These are phyloP conservation scores for Alcedo quadribrachys DNA, from an alignment of 2,797 vertebrate species.

Conservation along the genomic window DNA sequence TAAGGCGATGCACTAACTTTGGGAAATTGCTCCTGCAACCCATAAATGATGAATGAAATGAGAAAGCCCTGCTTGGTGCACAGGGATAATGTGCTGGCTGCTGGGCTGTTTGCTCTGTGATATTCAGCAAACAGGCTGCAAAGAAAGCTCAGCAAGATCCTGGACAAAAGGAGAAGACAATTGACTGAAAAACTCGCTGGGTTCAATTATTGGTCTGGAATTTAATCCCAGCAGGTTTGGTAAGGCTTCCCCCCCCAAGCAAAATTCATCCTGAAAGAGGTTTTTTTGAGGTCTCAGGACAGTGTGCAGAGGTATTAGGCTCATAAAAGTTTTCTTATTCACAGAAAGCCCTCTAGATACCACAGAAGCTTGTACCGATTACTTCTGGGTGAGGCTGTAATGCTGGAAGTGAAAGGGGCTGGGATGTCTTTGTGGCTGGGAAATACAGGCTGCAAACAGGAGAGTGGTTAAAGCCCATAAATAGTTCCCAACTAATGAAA, in stretches of 20 bases:
- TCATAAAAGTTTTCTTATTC: constrained; percentile 25
- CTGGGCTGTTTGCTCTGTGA: background rate
- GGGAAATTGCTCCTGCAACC: background rate
- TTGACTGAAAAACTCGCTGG: background rate
- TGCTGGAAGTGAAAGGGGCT: constrained; percentile 26
- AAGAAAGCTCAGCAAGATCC: background rate
- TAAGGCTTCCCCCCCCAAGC: background rate
- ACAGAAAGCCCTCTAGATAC: background rate
- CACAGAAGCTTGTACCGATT: background rate
- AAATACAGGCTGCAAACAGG: constrained; percentile 34
- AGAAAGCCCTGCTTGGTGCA: background rate
- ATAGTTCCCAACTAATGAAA: constrained; percentile 63
- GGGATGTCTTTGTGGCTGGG: background rate
- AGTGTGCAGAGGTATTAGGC: background rate
- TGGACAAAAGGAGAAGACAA: constrained; percentile 1
- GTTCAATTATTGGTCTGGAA: background rate
- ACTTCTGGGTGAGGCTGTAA: constrained; percentile 26
- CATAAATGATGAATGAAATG: background rate
- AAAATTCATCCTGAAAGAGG: background rate
- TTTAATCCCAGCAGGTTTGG: background rate
- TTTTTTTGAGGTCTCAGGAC: background rate
- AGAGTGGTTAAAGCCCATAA: constrained; percentile 40
- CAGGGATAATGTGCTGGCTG: background rate
- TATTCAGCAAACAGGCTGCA: background rate
- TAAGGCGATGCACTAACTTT: background rate